Evolutionary conservation across 2,888 invertebrate species (phyloP).

Genomic region (Eristalis arbustorum): DNA sequence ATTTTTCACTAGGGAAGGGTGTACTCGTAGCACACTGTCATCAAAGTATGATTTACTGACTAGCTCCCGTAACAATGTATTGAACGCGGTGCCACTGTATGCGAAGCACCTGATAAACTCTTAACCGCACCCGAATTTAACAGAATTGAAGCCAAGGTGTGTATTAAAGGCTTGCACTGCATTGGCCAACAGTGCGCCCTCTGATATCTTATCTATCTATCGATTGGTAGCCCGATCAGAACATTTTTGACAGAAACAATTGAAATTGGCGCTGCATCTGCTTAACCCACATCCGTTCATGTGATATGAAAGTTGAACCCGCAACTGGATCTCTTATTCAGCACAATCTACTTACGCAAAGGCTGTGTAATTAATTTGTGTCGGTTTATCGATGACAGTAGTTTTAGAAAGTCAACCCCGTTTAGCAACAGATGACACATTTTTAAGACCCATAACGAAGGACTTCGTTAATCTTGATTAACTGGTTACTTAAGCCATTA

Average conservation of each 20-base stretch:
- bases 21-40: conserved; percentile 27
- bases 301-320: too few relatives aligned
- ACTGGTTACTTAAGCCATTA: conserved; percentile 4
- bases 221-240: not conserved
- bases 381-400: not conserved
- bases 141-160: not conserved
- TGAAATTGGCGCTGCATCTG: too few relatives aligned
- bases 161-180: not conserved
- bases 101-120: not conserved
- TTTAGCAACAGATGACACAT: not conserved
- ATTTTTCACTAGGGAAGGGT: not conserved
- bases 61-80: conserved; percentile 4
- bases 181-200: not conserved
- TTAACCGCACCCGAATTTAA: not conserved
- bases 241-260: too few relatives aligned
- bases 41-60: conserved; percentile 29
- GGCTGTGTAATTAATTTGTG: not conserved
- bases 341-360: not conserved
- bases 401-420: conserved; percentile 11
- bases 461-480: conserved; percentile 6
- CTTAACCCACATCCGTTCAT: too few relatives aligned
- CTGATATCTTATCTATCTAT: not conserved
- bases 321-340: not conserved
- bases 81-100: conserved; percentile 6
- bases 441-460: not conserved